These are phyloP conservation scores for Microctonus aethiopoides DNA, from an alignment of 2,888 invertebrate genomes.

Conservation along the genomic window DNA sequence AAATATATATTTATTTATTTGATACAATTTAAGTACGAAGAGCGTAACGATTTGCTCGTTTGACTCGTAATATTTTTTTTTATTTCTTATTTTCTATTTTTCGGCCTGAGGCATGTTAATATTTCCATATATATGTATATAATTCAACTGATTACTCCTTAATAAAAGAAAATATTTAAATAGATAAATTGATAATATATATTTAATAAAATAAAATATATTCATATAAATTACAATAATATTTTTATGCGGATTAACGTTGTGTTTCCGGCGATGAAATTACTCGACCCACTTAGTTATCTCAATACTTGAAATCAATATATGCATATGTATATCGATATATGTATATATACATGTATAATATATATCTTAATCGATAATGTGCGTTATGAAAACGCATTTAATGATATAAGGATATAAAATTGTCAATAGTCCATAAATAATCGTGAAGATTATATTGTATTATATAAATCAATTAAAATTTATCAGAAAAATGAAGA, in stretches of 20 bases:
- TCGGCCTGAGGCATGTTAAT: no score
- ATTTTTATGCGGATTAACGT: conserved; percentile 7
- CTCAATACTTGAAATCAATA: conserved; percentile 13
- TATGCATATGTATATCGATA: neutral
- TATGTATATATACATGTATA: neutral
- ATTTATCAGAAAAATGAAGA: no score
- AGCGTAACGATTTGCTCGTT: neutral
- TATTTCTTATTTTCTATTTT: neutral
- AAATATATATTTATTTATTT: neutral
- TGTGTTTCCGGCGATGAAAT: conserved; percentile 3
- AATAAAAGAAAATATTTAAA: neutral
- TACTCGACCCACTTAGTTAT: conserved; percentile 20
- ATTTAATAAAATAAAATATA: neutral
- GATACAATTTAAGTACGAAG: neutral
- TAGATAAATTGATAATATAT: conserved; percentile 11
- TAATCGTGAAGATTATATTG: neutral
- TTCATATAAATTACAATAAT: conserved; percentile 4
- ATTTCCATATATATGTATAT: neutral
- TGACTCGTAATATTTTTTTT: neutral
- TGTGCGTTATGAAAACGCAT: neutral
- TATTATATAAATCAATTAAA: neutral
- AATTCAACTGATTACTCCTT: neutral
- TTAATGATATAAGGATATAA: neutral
- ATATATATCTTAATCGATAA: conserved; percentile 15
- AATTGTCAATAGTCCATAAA: neutral